Evolutionary conservation across 2,888 invertebrate genomes (phyloP), one percentile per base, ranked within the genome.

Genomic region (Drosophila peninsularis): DNA sequence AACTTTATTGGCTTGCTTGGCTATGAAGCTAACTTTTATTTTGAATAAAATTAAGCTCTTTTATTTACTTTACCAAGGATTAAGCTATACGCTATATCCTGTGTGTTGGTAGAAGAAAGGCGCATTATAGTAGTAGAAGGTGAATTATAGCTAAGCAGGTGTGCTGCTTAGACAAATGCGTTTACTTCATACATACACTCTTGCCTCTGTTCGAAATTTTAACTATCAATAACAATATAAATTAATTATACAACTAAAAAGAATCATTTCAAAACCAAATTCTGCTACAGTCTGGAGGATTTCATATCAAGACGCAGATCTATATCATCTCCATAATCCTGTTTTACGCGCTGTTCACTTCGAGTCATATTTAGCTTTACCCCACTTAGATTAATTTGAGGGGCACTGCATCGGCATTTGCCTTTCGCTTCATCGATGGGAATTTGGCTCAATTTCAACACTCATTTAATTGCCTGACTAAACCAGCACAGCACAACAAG

Each of bases 401-500:
- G n/a, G 17, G 24, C 39, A 41, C 24, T 55, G 14, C 7, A 54
- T 44, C 6, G 36, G 36, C 49, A 62, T 50, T 50, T 37, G 36
- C 30, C 44, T 62, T 27, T 13, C 13, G 21, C n/a, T n/a, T 5
- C 50, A 37, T 37, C 27, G 13, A 42, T 5, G 42, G 10, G 21
- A n/a, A 14, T 49, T 19, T n/a, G 13, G 32, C 11, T 6, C 39
- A 47, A 63, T 2, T n/a, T 10, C 14, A 49, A 30, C 21, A 34
- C 47, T 64, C 65, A 45, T 47, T 36, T 21, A 47, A 39, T 30
- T 42, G 36, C 47, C 63, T 39, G 17, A 52, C 52, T 32, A 30
- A 62, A 21, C 47, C 30, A 24, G 62, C 54, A 63, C 53, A 63
- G 30, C 37, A 58, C 58, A 50, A 34, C 13, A 41, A 19, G 24